These are phyloP conservation scores for Takifugu rubripes DNA, from an alignment of 2,797 vertebrate genomes.

Conservation along the genomic window DNA sequence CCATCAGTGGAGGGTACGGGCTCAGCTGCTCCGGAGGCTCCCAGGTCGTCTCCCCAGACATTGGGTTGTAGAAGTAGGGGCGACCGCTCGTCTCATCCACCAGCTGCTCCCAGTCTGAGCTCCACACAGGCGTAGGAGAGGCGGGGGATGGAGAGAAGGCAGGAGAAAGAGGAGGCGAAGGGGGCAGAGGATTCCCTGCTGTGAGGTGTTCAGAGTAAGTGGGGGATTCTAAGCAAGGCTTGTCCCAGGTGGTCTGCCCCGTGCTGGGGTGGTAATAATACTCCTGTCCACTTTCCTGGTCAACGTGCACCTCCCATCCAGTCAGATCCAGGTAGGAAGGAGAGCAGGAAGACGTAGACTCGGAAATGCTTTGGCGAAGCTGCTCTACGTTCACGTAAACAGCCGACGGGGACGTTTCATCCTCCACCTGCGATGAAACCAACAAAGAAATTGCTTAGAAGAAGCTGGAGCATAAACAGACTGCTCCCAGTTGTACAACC, in stretches of 20 bases:
- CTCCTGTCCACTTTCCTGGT: slow-evolving; percentile 81
- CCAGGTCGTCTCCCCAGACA: slow-evolving; percentile 90
- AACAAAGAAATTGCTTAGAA: neutral
- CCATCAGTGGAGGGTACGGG: slow-evolving; percentile 65
- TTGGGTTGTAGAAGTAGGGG: slow-evolving; percentile 87
- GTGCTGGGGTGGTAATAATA: slow-evolving; percentile 88
- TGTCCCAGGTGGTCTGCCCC: slow-evolving; percentile 90
- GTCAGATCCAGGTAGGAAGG: slow-evolving; percentile 51
- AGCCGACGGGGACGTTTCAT: slow-evolving; percentile 53
- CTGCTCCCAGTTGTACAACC: neutral
- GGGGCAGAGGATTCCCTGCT: slow-evolving; percentile 31
- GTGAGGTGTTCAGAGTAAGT: slow-evolving; percentile 38
- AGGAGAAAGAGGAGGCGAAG: slow-evolving; percentile 61
- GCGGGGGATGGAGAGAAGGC: slow-evolving; percentile 45
- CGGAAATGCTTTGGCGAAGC: slow-evolving; percentile 56
- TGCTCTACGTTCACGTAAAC: slow-evolving; percentile 88
- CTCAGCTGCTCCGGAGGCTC: slow-evolving; percentile 76
- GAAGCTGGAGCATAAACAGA: neutral
- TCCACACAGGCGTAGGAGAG: slow-evolving; percentile 52
- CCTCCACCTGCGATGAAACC: slow-evolving; percentile 49
- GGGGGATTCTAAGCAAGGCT: slow-evolving; percentile 69
- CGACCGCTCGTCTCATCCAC: slow-evolving; percentile 83
- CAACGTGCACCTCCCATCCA: slow-evolving; percentile 88
- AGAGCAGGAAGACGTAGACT: slow-evolving; percentile 41
- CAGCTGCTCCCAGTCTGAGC: slow-evolving; percentile 83